Conservation (phyloP, 2,888 invertebrate species). For the Microdon myrmicae region DNA sequence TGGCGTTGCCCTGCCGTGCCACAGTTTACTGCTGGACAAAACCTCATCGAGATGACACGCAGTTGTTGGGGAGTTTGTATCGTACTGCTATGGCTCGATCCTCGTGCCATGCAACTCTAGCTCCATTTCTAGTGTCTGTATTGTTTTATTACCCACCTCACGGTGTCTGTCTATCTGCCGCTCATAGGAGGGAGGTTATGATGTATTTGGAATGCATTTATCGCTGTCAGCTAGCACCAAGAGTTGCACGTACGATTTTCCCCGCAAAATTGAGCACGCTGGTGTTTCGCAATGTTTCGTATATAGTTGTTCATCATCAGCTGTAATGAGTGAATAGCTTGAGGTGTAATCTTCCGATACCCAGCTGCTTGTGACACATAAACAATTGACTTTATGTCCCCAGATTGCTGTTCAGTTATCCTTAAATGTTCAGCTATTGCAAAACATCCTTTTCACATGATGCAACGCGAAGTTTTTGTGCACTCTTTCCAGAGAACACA, state of each 20-base stretch:
- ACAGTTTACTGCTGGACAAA: conserved; percentile 11
- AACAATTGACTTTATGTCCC: conserved; percentile 43
- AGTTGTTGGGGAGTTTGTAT: conserved; percentile 36
- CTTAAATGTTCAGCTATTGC: conserved; percentile 36
- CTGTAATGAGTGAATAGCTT: conserved; percentile 23
- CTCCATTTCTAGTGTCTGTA: conserved; percentile 22
- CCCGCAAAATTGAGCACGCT: conserved; percentile 39
- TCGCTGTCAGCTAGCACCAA: conserved; percentile 47
- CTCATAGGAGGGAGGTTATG: conserved; percentile 48
- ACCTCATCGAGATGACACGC: conserved; percentile 41
- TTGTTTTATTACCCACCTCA: conserved; percentile 52
- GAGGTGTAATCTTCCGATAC: conserved; percentile 12
- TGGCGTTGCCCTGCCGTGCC: conserved; percentile 17
- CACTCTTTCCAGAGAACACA: conserved; percentile 16
- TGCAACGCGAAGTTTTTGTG: conserved; percentile 4
- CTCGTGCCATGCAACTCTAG: not conserved
- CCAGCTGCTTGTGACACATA: conserved; percentile 35
- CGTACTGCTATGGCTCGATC: conserved; percentile 11
- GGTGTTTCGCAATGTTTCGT: conserved; percentile 21
- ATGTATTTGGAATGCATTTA: conserved; percentile 53
- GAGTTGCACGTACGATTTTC: conserved; percentile 42
- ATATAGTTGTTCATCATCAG: conserved; percentile 46
- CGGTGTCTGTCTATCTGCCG: conserved; percentile 36
- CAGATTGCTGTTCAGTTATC: conserved; percentile 39
- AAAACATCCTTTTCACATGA: conserved; percentile 14